These are phyloP conservation scores for Chloropsis hardwickii DNA, from an alignment of 2,113 vertebrate genomes.

Conservation along the genomic window DNA sequence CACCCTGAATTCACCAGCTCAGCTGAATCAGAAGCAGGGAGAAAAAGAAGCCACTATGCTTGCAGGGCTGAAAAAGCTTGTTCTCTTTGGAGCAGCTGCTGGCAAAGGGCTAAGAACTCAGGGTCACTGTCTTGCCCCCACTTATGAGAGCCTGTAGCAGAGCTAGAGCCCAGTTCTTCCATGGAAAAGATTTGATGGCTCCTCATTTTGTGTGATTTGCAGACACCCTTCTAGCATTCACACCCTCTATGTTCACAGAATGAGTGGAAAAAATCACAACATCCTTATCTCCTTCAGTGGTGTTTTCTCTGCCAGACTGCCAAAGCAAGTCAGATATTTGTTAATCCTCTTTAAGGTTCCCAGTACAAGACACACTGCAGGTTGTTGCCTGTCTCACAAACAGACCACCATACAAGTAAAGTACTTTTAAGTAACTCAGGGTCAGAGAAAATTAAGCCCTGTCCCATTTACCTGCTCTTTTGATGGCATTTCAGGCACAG, in stretches of 20 bases:
- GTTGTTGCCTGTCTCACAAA: neutral
- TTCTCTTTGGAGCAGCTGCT: neutral
- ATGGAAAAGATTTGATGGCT: neutral
- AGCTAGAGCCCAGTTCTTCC: neutral
- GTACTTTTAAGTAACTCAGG: neutral
- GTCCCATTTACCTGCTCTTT: neutral
- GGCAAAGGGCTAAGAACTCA: neutral
- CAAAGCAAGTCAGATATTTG: neutral
- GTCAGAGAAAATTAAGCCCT: neutral
- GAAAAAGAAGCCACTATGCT: neutral
- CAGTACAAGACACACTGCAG: neutral
- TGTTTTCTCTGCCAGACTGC: neutral
- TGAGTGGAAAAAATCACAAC: neutral
- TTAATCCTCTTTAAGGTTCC: neutral
- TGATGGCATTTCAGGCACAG: neutral
- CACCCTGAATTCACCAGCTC: neutral
- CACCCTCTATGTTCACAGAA: neutral
- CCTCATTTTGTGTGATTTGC: neutral
- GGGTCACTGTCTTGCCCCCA: neutral
- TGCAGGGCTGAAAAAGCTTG: neutral
- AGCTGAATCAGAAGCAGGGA: neutral
- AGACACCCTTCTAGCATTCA: neutral
- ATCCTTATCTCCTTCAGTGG: neutral
- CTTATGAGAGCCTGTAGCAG: neutral
- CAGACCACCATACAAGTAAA: neutral